Conservation (phyloP, 2,888 invertebrate genomes). For the Oscheius sp. region DNA sequence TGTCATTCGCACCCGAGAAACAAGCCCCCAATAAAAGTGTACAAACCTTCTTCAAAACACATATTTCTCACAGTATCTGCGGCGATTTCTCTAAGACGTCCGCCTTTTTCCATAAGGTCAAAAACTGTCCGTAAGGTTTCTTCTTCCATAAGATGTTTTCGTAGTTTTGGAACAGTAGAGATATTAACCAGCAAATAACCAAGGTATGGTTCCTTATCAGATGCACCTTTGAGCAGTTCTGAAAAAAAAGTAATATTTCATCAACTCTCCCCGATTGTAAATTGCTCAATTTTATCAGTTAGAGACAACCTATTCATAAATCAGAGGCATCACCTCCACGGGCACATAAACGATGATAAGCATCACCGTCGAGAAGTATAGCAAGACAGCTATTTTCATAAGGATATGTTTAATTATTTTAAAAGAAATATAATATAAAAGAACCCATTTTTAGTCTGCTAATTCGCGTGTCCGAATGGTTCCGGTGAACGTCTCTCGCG, state of each 20-base stretch:
- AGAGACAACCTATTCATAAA: constrained; percentile 17
- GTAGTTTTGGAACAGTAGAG: constrained; percentile 43
- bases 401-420: too few relatives aligned
- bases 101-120: constrained; percentile 11
- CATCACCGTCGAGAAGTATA: background rate
- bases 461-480: constrained; percentile 12
- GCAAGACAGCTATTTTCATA: too few relatives aligned
- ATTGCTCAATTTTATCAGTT: constrained; percentile 16
- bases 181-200: constrained; percentile 55
- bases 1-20: constrained; percentile 6
- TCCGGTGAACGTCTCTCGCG: constrained; percentile 30
- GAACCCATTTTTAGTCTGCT: background rate
- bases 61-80: constrained; percentile 58
- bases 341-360: constrained; percentile 26
- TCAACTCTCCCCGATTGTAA: constrained; percentile 16
- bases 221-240: constrained; percentile 9
- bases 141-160: constrained; percentile 35
- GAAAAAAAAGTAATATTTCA: constrained; percentile 8
- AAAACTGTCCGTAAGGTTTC: constrained; percentile 6
- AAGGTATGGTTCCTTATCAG: constrained; percentile 38
- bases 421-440: background rate
- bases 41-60: constrained; percentile 61
- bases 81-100: constrained; percentile 43
- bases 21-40: constrained; percentile 3
- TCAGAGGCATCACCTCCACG: background rate